Evolutionary conservation across 1,140 invertebrate species (phyloP).

Genomic region (Drosophila guanche): DNA sequence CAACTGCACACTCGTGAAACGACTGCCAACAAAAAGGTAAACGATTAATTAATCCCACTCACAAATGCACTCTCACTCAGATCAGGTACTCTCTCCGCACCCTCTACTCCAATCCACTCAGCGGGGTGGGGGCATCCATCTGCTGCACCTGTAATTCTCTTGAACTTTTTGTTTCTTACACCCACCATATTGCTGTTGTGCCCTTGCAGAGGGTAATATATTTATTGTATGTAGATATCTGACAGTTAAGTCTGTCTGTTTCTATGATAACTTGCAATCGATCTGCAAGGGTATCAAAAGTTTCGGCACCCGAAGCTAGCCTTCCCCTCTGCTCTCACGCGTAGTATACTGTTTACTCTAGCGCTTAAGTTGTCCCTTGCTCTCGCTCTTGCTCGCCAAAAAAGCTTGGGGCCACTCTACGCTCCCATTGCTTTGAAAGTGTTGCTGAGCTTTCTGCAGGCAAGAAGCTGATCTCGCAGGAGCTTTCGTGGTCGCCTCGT

Average conservation of each 20-base stretch:
- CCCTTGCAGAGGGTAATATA: too few species aligned
- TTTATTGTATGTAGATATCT: too few species aligned
- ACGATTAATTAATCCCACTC: conserved; percentile 34
- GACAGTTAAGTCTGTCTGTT: too few species aligned
- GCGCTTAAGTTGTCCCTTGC: conserved; percentile 12
- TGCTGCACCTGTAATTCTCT: conserved; percentile 8
- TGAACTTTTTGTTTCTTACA: not conserved
- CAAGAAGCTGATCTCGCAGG: not conserved
- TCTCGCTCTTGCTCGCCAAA: not conserved
- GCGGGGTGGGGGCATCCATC: conserved; percentile 13
- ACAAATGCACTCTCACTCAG: conserved; percentile 22
- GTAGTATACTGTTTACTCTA: conserved; percentile 12
- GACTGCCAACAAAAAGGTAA: conserved; percentile 84
- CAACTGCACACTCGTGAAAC: conserved; percentile 84
- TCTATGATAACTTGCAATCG: too few species aligned
- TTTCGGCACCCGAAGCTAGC: too few species aligned
- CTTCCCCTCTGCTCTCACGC: not conserved
- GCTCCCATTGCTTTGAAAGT: conserved; percentile 4
- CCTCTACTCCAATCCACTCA: conserved; percentile 3
- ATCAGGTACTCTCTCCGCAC: conserved; percentile 21
- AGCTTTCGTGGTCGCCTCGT: conserved; percentile 11
- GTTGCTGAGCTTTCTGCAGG: conserved; percentile 1
- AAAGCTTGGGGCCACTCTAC: conserved; percentile 9
- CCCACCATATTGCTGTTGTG: too few species aligned
- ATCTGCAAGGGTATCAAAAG: too few species aligned